Conservation (phyloP, 2,113 vertebrate species). For the Rhinoderma darwinii region DNA sequence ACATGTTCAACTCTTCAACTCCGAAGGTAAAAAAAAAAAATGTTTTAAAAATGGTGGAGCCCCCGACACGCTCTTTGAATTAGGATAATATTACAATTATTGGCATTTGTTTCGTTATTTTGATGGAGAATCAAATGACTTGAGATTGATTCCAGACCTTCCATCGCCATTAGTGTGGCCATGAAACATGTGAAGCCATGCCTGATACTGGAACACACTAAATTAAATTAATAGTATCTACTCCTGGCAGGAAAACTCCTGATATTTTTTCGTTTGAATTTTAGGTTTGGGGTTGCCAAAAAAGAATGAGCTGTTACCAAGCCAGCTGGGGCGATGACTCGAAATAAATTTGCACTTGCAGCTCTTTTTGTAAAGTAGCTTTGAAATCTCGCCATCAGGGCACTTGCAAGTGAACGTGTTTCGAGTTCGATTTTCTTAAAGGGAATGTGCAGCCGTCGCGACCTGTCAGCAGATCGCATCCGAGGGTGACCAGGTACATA, state of each 20-base stretch:
- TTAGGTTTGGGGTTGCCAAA: constrained; percentile 7
- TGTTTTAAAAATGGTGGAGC: background rate
- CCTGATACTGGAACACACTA: constrained; percentile 34
- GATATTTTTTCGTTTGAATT: constrained; percentile 36
- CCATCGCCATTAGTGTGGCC: constrained; percentile 13
- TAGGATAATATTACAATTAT: constrained; percentile 45
- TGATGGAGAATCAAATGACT: constrained; percentile 42
- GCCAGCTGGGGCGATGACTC: background rate
- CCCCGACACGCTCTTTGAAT: constrained; percentile 53
- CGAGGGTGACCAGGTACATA: background rate
- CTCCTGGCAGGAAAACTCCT: constrained; percentile 22
- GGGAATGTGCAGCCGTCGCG: background rate
- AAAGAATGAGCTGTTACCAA: constrained; percentile 24
- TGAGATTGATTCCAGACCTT: constrained; percentile 52
- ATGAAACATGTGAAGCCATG: constrained; percentile 50
- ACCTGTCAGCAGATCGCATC: background rate
- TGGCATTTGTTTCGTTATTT: constrained; percentile 49
- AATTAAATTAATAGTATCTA: constrained; percentile 53
- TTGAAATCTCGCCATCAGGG: background rate
- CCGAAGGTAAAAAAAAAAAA: background rate
- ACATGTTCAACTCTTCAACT: constrained; percentile 7
- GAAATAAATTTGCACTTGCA: constrained; percentile 9
- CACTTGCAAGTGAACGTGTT: background rate
- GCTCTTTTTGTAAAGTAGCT: background rate
- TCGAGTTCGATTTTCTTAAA: background rate